These are phyloP conservation scores for Latrodectus geometricus DNA, from an alignment of 1,140 invertebrate species.

Conservation along the genomic window DNA sequence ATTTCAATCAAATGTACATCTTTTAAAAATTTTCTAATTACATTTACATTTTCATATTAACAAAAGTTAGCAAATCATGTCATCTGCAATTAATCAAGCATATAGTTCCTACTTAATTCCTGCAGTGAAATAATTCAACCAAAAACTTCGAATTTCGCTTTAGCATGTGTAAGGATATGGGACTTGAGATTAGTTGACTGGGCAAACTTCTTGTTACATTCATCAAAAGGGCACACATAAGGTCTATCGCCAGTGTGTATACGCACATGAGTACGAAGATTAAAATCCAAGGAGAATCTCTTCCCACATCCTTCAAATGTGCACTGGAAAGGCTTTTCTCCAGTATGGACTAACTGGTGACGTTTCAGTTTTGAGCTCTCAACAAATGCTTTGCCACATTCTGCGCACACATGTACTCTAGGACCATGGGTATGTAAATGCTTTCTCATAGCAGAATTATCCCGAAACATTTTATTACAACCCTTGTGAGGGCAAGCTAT, in stretches of 20 bases:
- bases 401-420: slow-evolving; percentile 95
- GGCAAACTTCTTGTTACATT: slow-evolving; percentile 98
- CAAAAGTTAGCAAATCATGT: no score
- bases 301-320: slow-evolving; percentile 99
- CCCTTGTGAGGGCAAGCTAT: slow-evolving; percentile 96
- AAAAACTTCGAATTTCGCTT: slow-evolving; percentile 76
- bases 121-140: slow-evolving; percentile 19
- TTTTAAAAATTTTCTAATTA: neutral
- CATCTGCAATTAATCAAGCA: neutral
- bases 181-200: slow-evolving; percentile 98
- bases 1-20: neutral
- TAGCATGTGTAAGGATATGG: slow-evolving; percentile 97
- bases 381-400: slow-evolving; percentile 98
- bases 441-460: slow-evolving; percentile 98
- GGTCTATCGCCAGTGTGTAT: slow-evolving; percentile 97
- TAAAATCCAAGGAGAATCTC: slow-evolving; percentile 97
- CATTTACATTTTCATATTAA: no score
- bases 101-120: neutral
- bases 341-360: slow-evolving; percentile 94
- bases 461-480: slow-evolving; percentile 94
- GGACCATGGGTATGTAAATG: slow-evolving; percentile 98
- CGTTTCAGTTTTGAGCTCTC: slow-evolving; percentile 96
- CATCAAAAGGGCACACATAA: slow-evolving; percentile 98
- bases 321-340: slow-evolving; percentile 97
- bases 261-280: slow-evolving; percentile 92